A percentile compares a stretch with the other conserved stretches of the same genome.
Evolutionary conservation across 2,888 invertebrate genomes (phyloP).

Genomic region (Plebejus anna): DNA sequence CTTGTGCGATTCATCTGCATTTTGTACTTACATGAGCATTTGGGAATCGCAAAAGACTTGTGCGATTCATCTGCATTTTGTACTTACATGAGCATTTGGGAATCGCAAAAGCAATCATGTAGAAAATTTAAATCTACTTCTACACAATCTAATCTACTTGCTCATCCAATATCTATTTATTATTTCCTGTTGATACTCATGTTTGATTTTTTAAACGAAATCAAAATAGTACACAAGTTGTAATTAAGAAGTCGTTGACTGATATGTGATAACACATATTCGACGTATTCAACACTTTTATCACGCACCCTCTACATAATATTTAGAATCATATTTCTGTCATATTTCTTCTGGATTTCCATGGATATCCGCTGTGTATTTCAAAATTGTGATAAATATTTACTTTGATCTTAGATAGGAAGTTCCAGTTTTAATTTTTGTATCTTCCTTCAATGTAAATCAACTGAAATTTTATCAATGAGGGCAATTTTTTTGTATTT

Average conservation of each 20-base stretch:
- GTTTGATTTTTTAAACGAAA: neutral
- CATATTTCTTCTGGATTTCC: neutral
- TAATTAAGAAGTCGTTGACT: constrained; percentile 5
- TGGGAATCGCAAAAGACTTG: neutral
- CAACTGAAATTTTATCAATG: neutral
- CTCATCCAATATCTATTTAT: neutral
- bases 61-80: neutral
- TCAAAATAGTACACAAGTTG: neutral
- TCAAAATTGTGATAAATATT: neutral
- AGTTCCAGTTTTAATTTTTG: neutral
- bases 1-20: neutral
- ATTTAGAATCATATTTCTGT: neutral
- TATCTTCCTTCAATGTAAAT: neutral
- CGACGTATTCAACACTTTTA: neutral
- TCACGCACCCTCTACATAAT: neutral
- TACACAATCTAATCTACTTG: too few species aligned
- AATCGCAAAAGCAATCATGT: neutral
- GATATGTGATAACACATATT: constrained; percentile 9
- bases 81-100: neutral
- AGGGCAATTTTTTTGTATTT: neutral
- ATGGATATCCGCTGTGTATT: neutral
- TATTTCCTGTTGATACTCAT: neutral
- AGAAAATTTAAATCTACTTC: constrained; percentile 1
- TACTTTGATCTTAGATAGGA: neutral
- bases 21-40: neutral